Evolutionary conservation across 2,113 vertebrate species (phyloP), one percentile per base, ranked within the genome.

Genomic region (Sceloporus undulatus): DNA sequence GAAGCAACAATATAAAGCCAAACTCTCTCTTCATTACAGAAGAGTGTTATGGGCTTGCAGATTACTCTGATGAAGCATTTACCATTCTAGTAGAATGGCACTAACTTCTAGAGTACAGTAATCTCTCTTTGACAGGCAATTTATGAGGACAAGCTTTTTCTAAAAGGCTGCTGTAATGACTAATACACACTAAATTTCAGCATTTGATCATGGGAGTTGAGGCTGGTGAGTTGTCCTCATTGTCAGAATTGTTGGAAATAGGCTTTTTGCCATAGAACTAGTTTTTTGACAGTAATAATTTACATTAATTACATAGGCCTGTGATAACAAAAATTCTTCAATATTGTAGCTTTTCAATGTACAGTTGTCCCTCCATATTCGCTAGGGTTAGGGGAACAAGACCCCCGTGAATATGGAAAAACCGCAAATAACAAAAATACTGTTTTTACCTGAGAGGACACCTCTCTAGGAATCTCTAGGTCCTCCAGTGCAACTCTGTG

Each of bases 31-130:
- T 56, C 2, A 16, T 81, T 74, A 74, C 34, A 62, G 10, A 16
- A 40, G 9, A 38, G 54, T 21, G 21, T 73, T 86, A 11, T 6
- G 23, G 11, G n/a, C 34, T 85, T 81, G 54, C 16, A 48, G 29
- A 40, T 73, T 29, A 14, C 86, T 68, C 7, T 66, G 86, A 86
- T 88, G 13, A 40, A 87, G 56, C 38, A 78, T 48, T 59, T 59
- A 68, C 19, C 34, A 34, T 34, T 34, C 34, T 40, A 3, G 79
- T n/a, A 59, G 85, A 1, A 75, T 78, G 59, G 70, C 62, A 38
- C 62, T 29, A 65, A 82, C 62, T 82, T 89, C 14, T 42, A 14
- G 66, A 42, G 23, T 48, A 48, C 48, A 7, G 48, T 56, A 25
- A 42, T 34, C 56, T 73, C 11, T 59, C 80, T 77, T 83, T 70